A percentile compares a stretch with the other conserved stretches of the same genome.
Evolutionary conservation across 2,797 vertebrate genomes (phyloP).

Genomic region (Centroberyx gerrardi): DNA sequence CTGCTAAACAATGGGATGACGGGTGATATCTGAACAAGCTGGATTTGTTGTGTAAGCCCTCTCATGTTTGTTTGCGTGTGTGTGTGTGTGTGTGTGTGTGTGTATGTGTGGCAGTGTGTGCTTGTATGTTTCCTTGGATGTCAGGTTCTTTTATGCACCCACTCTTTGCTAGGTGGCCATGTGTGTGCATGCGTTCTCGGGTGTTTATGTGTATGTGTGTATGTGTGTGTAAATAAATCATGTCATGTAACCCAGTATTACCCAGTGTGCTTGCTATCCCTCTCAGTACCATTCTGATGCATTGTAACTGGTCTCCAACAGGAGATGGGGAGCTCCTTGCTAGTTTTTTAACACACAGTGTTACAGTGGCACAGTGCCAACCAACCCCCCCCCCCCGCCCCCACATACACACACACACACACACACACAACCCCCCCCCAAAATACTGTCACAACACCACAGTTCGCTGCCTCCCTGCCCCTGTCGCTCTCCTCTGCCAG

Average conservation of each 20-base stretch:
- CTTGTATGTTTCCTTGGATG: constrained; percentile 9
- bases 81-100: constrained; percentile 3
- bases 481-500: constrained; percentile 47
- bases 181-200: neutral
- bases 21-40: constrained; percentile 5
- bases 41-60: neutral
- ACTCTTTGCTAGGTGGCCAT: neutral
- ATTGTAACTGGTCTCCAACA: constrained; percentile 28
- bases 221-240: neutral
- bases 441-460: constrained; percentile 26
- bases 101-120: neutral
- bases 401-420: too few relatives aligned
- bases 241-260: neutral
- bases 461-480: constrained; percentile 41
- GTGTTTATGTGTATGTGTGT: too few relatives aligned
- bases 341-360: constrained; percentile 18
- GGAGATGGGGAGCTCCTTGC: neutral
- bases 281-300: neutral
- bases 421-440: too few relatives aligned
- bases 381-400: neutral
- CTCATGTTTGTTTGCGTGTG: constrained; percentile 4
- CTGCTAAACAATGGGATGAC: constrained; percentile 29
- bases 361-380: constrained; percentile 25
- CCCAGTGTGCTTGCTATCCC: too few relatives aligned
- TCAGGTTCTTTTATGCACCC: neutral